These are phyloP conservation scores for Drosophila nr. perissopoda DNA, from an alignment of 2,888 invertebrate genomes.

Conservation along the genomic window DNA sequence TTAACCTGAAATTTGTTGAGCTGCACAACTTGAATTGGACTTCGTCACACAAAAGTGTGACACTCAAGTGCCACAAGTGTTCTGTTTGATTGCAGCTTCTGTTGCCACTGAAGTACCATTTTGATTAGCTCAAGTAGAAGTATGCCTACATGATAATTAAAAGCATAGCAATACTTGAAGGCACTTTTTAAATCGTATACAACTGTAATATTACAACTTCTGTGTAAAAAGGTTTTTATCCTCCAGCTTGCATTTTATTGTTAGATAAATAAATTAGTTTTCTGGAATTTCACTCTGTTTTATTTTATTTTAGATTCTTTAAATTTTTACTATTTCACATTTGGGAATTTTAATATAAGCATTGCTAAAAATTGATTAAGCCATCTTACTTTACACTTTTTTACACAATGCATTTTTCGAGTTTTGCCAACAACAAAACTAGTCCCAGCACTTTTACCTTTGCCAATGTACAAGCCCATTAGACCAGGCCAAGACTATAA, in stretches of 20 bases:
- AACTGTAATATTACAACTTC: background rate
- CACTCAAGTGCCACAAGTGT: conserved; percentile 1
- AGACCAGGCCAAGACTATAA: conserved; percentile 54
- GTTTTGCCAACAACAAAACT: background rate
- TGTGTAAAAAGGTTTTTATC: background rate
- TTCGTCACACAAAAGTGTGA: conserved; percentile 8
- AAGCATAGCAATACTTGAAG: background rate
- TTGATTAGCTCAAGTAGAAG: background rate
- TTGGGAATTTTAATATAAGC: background rate
- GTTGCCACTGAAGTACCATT: background rate
- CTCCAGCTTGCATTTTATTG: background rate
- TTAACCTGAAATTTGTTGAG: conserved; percentile 18
- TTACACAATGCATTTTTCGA: background rate
- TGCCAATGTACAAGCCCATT: conserved; percentile 34
- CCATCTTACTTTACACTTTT: background rate
- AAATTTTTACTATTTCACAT: background rate
- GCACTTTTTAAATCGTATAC: background rate
- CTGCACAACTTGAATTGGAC: conserved; percentile 11
- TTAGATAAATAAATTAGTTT: background rate
- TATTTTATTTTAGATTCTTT: background rate
- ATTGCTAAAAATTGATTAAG: background rate
- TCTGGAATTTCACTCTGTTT: background rate
- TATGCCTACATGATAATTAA: background rate
- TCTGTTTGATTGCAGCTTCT: background rate
- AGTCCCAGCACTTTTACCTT: conserved; percentile 33